These are phyloP conservation scores for Oeneis ivallda DNA, from an alignment of 2,888 invertebrate species.

Conservation along the genomic window DNA sequence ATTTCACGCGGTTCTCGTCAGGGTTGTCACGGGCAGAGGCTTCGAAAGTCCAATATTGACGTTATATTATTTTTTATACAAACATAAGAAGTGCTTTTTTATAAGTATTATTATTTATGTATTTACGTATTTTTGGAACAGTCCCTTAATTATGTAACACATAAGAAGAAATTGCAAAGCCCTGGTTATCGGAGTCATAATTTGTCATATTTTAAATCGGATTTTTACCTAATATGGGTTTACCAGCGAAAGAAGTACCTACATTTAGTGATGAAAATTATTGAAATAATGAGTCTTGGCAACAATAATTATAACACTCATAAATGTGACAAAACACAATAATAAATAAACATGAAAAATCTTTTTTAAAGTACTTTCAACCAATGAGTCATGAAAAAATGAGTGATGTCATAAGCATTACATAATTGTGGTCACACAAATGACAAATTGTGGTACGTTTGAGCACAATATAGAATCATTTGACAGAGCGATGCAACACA, in stretches of 20 bases:
- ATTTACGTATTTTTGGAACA: slow-evolving; percentile 26
- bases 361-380: no score
- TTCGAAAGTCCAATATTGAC: slow-evolving; percentile 78
- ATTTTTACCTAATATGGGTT: neutral
- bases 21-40: slow-evolving; percentile 46
- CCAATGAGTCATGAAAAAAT: no score
- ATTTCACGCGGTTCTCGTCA: slow-evolving; percentile 45
- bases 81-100: slow-evolving; percentile 46
- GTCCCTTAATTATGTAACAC: slow-evolving; percentile 22
- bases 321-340: no score
- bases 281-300: no score
- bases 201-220: neutral
- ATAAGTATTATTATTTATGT: slow-evolving; percentile 44
- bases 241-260: no score
- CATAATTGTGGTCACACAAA: neutral
- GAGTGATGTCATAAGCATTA: no score
- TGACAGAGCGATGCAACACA: no score
- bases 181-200: neutral
- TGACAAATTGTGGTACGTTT: neutral
- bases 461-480: neutral
- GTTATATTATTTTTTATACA: slow-evolving; percentile 21
- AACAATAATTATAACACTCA: no score
- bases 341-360: no score
- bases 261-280: no score
- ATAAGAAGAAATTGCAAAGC: neutral